These are phyloP conservation scores for Rhombomys opimus DNA, from an alignment of 2,113 vertebrate genomes.

Conservation along the genomic window DNA sequence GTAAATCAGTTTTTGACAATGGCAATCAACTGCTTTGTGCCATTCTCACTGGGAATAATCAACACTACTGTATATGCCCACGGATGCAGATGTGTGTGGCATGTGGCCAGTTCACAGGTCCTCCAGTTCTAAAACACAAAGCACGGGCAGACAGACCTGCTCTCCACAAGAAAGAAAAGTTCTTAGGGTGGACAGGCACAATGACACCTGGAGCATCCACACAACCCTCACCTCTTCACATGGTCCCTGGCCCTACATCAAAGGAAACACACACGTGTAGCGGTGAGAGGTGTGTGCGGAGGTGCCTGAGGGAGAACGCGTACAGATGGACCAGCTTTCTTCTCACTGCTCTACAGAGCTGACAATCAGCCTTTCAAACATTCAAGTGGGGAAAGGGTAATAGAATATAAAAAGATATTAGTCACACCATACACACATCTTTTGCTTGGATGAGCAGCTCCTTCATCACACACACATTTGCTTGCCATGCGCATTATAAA, in stretches of 20 bases:
- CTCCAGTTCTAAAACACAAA: slow-evolving; percentile 34
- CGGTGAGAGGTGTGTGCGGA: neutral
- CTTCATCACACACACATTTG: slow-evolving; percentile 83
- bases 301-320: neutral
- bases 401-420: slow-evolving; percentile 58
- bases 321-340: slow-evolving; percentile 38
- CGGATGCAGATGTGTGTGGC: neutral
- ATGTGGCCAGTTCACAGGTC: neutral
- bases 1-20: slow-evolving; percentile 60
- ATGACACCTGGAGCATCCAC: neutral
- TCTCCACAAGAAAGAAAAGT: slow-evolving; percentile 43
- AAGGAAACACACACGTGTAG: slow-evolving; percentile 42
- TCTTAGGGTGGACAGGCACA: neutral
- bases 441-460: slow-evolving; percentile 76
- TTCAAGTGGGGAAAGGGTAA: slow-evolving; percentile 1
- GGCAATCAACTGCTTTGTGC: slow-evolving; percentile 51
- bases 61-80: neutral
- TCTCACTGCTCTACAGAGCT: slow-evolving; percentile 30
- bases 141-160: neutral
- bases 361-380: slow-evolving; percentile 62
- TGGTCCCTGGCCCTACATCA: slow-evolving; percentile 72
- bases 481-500: slow-evolving; percentile 79
- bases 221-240: neutral
- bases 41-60: neutral
- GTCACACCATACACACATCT: neutral